phyloP scores from a whole-genome alignment of 1,140 invertebrate genomes.

The Frieseomelitta varia region DNA sequence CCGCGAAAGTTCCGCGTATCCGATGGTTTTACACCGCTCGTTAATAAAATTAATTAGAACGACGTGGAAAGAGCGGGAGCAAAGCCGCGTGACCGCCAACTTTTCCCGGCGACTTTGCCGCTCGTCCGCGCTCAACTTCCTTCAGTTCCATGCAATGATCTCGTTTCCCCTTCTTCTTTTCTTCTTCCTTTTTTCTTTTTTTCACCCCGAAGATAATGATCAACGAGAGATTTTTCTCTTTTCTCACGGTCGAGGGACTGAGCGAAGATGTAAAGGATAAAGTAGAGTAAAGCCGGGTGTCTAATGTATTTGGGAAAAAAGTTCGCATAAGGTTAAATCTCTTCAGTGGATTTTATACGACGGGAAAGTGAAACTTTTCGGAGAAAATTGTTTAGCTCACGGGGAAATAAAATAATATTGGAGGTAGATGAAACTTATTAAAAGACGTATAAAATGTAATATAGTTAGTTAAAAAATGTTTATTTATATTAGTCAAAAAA shows the following conservation, averaged over 20 bases:
- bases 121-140: neutral
- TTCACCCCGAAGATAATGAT: neutral
- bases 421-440: too few relatives aligned
- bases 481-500: too few relatives aligned
- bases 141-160: neutral
- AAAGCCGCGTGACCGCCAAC: conserved; percentile 6
- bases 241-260: neutral
- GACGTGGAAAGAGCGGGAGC: conserved; percentile 30
- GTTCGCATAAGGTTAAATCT: too few relatives aligned
- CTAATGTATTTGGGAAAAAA: too few relatives aligned
- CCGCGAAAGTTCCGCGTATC: conserved; percentile 21
- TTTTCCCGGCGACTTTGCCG: conserved; percentile 5
- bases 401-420: too few relatives aligned
- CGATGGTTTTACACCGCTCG: conserved; percentile 55
- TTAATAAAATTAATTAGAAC: conserved; percentile 67
- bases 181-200: neutral
- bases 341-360: too few relatives aligned
- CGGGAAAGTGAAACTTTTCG: too few relatives aligned
- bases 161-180: neutral
- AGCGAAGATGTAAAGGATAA: rapidly evolving
- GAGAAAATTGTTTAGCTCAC: too few relatives aligned
- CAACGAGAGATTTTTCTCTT: neutral
- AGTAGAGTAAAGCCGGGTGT: too few relatives aligned
- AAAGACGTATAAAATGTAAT: too few relatives aligned
- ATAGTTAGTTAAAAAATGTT: too few relatives aligned